Evolutionary conservation across 1,140 invertebrate species (phyloP).

Genomic region (Drosophila nasuta): DNA sequence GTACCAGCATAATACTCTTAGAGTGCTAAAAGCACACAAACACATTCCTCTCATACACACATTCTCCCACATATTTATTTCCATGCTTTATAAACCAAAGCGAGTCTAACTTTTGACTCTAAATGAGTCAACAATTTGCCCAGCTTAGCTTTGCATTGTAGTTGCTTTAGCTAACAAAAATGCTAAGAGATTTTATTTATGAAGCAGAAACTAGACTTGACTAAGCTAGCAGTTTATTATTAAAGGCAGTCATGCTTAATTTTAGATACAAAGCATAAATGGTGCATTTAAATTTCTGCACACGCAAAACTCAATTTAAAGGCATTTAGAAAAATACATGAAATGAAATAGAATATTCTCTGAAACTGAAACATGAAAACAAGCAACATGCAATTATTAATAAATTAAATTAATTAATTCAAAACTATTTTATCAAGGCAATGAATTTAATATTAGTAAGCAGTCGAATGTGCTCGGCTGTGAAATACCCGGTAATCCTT

Average conservation of each 20-base stretch:
- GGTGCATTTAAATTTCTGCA: no score
- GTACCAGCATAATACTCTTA: slow-evolving; percentile 27
- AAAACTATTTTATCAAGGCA: no score
- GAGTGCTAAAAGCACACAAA: slow-evolving; percentile 1
- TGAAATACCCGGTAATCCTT: no score
- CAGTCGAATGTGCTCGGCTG: no score
- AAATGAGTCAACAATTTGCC: slow-evolving; percentile 25
- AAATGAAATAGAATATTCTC: no score
- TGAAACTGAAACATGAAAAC: no score
- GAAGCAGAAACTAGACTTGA: not conserved
- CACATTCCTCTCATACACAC: not conserved
- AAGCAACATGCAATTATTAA: not conserved
- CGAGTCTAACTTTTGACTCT: not conserved
- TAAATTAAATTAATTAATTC: not conserved
- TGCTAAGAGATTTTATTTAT: not conserved
- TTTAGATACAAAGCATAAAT: not conserved
- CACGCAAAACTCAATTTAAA: no score
- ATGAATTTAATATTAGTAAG: no score
- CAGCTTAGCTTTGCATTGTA: slow-evolving; percentile 10
- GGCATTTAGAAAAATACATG: no score
- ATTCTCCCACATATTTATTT: not conserved
- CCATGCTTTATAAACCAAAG: not conserved
- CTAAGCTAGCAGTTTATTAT: not conserved
- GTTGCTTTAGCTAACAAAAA: not conserved
- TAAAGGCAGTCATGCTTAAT: no score